Base-by-base conservation (phyloP, 2,113 vertebrate genomes). In the Oriolus oriolus region DNA sequence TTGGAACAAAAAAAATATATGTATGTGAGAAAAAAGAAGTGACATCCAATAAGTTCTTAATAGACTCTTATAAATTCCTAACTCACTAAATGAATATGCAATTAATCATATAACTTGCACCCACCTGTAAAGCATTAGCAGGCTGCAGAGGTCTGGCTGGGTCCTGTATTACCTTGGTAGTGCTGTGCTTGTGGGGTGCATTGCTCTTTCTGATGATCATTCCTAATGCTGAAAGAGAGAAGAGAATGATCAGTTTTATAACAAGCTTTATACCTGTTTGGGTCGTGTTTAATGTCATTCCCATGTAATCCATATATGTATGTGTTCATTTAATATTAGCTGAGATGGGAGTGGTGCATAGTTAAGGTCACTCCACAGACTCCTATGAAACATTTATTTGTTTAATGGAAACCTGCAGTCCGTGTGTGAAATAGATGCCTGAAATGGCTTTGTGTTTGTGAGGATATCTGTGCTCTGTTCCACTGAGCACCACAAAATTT, bases 401-500 rank as follows among this genome's bases (percentile, higher is more conserved):
- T 90, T 84, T 66, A 68, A 44, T 78, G 41, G 16, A 47, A 68
- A 52, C 7, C 30, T 78, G 22, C 63, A 31, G 13, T 41, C 54
- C 65, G 1, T 59, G 13, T 2, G 11, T 64, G 45, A 89, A 77
- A 41, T 1, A 56, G 41, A 8, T 41, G 27, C 10, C 23, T 44
- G 37, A 79, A 75, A 37, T 44, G 28, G 3, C 9, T 54, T 20
- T 12, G 3, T 22, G 44, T 78, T 78, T 2, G 1, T 81, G 60
- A 47, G 35, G 21, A 20, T 63, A 27, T 10, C 59, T 57, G 45
- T 69, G 50, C 28, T 70, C 28, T 41, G 22, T 75, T 37, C 59
- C 37, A 7, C 23, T 24, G n/a, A 63, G 33, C 21, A 33, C 12
- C 1, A 2, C 4, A 1, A 28, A 13, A 13, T 47, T 65, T 22